phyloP scores from a whole-genome alignment of 30 jellyfish, hydroid and myxozoan genomes.

The Chrysaora quinquecirrha region DNA sequence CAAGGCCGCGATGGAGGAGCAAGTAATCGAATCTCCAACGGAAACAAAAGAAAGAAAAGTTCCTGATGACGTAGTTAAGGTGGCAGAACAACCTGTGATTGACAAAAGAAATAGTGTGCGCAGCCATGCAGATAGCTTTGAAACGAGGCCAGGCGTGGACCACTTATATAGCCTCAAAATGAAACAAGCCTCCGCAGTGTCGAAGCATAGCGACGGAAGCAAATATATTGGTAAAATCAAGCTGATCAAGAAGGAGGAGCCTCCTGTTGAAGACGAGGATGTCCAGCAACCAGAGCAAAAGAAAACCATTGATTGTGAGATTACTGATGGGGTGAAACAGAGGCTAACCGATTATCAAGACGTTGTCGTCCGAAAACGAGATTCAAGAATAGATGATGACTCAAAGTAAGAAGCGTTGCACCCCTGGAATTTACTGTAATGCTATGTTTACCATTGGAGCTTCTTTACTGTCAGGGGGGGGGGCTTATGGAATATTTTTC shows the following conservation, averaged over 20 bases:
- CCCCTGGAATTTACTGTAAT: too few relatives aligned
- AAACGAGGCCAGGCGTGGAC: slow-evolving; percentile 47
- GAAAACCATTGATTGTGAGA: slow-evolving; percentile 44
- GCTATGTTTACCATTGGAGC: too few relatives aligned
- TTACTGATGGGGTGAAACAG: slow-evolving; percentile 58
- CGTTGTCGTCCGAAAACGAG: slow-evolving; percentile 50
- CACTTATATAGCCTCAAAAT: background rate
- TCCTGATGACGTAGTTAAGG: background rate
- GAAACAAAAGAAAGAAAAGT: background rate
- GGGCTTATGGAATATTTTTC: too few relatives aligned
- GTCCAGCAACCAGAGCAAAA: slow-evolving; percentile 14
- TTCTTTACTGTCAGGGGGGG: too few relatives aligned
- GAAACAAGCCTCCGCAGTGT: slow-evolving; percentile 43
- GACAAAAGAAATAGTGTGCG: slow-evolving; percentile 37
- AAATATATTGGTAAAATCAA: slow-evolving; percentile 69
- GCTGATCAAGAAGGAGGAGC: slow-evolving; percentile 50
- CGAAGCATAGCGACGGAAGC: slow-evolving; percentile 56
- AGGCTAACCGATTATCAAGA: slow-evolving; percentile 45
- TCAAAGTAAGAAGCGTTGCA: background rate
- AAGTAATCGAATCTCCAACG: background rate
- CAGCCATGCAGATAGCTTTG: slow-evolving; percentile 33
- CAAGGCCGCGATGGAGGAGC: slow-evolving; percentile 8
- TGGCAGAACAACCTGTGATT: background rate
- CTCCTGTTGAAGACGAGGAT: slow-evolving; percentile 39
- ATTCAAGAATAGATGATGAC: background rate